Percentiles rank a stretch among this genome's conserved stretches.
These are phyloP conservation scores for Dinoponera quadriceps DNA, from an alignment of 1,140 invertebrate species.

Conservation along the genomic window DNA sequence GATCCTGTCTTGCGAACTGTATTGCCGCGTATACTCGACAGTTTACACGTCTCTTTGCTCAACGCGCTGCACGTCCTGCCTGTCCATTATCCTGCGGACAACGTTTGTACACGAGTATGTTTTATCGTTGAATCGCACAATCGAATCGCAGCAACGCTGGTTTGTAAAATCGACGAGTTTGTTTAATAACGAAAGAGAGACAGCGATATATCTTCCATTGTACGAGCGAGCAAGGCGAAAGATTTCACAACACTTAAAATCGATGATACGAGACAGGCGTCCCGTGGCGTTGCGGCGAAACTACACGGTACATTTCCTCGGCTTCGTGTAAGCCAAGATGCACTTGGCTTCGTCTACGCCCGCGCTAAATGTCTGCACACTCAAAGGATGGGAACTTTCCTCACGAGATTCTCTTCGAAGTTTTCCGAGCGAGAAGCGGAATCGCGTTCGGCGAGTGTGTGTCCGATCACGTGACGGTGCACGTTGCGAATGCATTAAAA, in stretches of 20 bases:
- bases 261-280: constrained; percentile 17
- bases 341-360: constrained; percentile 17
- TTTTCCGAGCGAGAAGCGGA: neutral
- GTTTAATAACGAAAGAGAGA: neutral
- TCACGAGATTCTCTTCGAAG: neutral
- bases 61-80: no score
- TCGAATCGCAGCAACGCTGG: neutral
- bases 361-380: constrained; percentile 11
- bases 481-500: constrained; percentile 4
- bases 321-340: constrained; percentile 33
- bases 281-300: constrained; percentile 13
- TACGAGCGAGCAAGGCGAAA: neutral
- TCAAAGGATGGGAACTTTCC: constrained; percentile 23
- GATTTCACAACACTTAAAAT: constrained; percentile 38
- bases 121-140: neutral
- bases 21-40: neutral
- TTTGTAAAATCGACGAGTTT: neutral
- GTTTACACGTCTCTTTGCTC: neutral
- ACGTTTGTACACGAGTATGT: neutral
- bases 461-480: neutral
- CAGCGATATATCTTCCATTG: neutral
- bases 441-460: neutral
- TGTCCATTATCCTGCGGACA: neutral
- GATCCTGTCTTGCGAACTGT: neutral
- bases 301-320: constrained; percentile 21